These are phyloP conservation scores for Ciconia boyciana DNA, from an alignment of 2,113 vertebrate species.

Conservation along the genomic window DNA sequence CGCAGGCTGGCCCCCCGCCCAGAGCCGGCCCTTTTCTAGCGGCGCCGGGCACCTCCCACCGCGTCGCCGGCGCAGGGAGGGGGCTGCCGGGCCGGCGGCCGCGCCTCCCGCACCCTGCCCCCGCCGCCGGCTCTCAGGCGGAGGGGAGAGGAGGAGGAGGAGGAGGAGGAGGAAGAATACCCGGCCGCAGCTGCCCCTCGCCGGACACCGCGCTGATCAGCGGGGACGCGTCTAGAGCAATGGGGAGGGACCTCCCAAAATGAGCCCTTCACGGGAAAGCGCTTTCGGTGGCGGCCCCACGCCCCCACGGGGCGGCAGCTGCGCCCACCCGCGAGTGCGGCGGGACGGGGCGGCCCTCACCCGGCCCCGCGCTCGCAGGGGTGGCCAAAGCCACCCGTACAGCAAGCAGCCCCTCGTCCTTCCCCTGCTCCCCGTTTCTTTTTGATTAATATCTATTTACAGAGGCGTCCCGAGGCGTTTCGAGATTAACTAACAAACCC, in stretches of 20 bases:
- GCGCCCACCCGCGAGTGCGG: not conserved
- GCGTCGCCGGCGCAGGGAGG: not conserved
- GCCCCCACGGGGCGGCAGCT: not conserved
- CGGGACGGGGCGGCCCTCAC: not conserved
- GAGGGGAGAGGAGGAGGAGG: fast-evolving
- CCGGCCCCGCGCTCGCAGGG: no score
- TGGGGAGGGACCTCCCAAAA: no score
- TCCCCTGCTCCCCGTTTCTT: not conserved
- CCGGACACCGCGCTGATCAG: not conserved
- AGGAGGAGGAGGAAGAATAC: fast-evolving
- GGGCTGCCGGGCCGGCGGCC: not conserved
- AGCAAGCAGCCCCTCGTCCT: not conserved
- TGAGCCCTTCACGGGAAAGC: not conserved
- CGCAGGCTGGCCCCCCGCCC: fast-evolving
- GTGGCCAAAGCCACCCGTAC: not conserved
- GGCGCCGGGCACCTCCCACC: not conserved
- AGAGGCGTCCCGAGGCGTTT: not conserved
- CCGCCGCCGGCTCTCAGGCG: fast-evolving
- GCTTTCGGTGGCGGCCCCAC: no score
- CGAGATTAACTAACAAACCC: not conserved
- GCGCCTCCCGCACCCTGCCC: not conserved
- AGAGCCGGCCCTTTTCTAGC: not conserved
- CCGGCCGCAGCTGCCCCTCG: no score
- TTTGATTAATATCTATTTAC: fast-evolving
- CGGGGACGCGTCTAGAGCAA: fast-evolving